Conservation (phyloP, 2,113 vertebrate species). For the Fregata magnificens region DNA sequence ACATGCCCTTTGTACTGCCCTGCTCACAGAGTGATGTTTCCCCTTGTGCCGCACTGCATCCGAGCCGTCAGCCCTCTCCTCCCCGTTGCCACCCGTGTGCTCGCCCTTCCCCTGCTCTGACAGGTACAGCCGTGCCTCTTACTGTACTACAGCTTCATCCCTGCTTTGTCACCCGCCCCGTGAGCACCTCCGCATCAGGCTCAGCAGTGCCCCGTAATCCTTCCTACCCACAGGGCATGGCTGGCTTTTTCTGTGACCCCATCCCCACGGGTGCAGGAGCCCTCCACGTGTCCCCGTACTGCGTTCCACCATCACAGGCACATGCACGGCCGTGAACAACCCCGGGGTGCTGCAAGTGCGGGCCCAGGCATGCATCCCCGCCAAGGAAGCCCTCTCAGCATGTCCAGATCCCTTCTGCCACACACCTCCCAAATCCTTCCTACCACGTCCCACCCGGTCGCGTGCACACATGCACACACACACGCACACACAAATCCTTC, state of each 20-base stretch:
- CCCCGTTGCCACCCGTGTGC: fast-evolving
- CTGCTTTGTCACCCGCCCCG: not conserved
- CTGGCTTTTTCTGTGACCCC: not conserved
- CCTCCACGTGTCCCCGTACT: fast-evolving
- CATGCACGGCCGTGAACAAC: fast-evolving
- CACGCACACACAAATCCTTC: not conserved
- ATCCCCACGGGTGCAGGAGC: not conserved
- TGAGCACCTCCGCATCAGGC: not conserved
- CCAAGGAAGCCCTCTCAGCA: not conserved
- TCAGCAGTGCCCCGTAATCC: not conserved
- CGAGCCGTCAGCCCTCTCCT: fast-evolving
- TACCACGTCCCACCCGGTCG: fast-evolving
- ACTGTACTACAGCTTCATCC: not conserved
- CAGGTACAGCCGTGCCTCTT: not conserved
- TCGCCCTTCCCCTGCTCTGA: not conserved
- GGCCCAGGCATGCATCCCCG: fast-evolving
- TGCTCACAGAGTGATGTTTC: not conserved
- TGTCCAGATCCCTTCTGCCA: not conserved
- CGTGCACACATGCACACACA: fast-evolving
- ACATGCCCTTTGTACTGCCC: not conserved
- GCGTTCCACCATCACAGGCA: not conserved
- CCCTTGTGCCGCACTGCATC: too few species aligned
- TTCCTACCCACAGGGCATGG: not conserved
- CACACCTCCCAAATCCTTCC: not conserved
- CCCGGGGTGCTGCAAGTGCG: fast-evolving